Evolutionary conservation across 2,797 vertebrate species (phyloP).

Genomic region (Neolamprologus multifasciatus): DNA sequence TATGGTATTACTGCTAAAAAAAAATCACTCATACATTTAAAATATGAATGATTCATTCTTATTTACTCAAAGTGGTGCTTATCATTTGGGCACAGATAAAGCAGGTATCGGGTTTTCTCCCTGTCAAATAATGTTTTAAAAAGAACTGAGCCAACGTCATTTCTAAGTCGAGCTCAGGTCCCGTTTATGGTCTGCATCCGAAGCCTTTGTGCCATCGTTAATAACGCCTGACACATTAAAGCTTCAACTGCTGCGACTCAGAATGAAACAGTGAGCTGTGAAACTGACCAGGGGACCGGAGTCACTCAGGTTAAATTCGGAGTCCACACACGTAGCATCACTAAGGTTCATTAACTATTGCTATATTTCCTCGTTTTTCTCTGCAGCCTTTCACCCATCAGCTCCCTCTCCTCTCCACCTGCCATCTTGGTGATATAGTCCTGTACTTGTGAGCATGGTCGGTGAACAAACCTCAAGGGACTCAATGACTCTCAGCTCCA

Average conservation of each 20-base stretch:
- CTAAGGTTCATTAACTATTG: constrained; percentile 23
- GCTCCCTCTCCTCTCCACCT: constrained; percentile 20
- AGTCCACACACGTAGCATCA: not conserved
- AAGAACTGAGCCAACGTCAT: not conserved
- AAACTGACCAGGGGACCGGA: not conserved
- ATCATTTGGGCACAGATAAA: not conserved
- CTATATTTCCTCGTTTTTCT: constrained; percentile 33
- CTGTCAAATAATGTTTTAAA: not conserved
- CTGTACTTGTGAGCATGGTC: constrained; percentile 34
- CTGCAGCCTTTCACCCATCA: constrained; percentile 9
- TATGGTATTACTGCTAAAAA: not conserved
- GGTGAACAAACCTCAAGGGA: constrained; percentile 41
- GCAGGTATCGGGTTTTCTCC: not conserved
- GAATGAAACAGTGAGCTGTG: not conserved
- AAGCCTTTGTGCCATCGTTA: not conserved
- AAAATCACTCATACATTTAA: not conserved
- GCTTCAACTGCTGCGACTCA: not conserved
- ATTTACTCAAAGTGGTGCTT: not conserved
- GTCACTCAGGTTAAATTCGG: constrained; percentile 1
- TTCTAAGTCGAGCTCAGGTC: not conserved
- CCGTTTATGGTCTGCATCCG: not conserved
- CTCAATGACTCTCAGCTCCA: constrained; percentile 49
- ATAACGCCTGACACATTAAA: not conserved
- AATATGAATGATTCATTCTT: not conserved
- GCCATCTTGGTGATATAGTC: constrained; percentile 48